Base-by-base conservation (phyloP, 1,140 invertebrate genomes). In the Ganaspis sp. region DNA sequence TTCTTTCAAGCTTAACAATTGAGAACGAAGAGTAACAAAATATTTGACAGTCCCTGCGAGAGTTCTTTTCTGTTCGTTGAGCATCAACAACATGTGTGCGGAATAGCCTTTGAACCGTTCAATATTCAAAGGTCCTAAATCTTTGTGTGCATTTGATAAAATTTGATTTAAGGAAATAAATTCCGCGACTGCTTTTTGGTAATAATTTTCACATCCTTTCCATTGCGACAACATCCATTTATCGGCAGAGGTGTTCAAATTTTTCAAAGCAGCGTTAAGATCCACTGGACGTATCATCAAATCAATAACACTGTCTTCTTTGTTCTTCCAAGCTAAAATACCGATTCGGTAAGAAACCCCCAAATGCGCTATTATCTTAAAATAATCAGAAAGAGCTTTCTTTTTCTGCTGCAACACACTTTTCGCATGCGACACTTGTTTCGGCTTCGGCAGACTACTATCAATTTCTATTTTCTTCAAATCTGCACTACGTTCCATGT, bases 21-120 rank as follows among this genome's bases (percentile, higher is more conserved):
- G 82, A 11, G 84, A 80, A 8, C 90, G 84, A 2, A 93, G 79
- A 15, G 85, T 76, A 3, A 89, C 82, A 2, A 92, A 88, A 4
- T 87, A 64, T 40, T 90, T 80, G 19, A 91, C 89, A 1, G 87
- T 83, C 0, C 84, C 80, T 0, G 83, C 76, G 0, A 93, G 74
- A 0, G 82, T 81, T 72, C 81, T 84, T 1, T 92, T 91, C 78
- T 93, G 92, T 49, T 88, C 85, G 21, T 93, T 90, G 5, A 92
- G 91, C 72, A 95, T 83, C 0, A 96, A 79, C 82, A 95, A 91
- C 11, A 96, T 83, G 80, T 96, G 94, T 70, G 93, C 92, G 0
- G 94, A 92, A 86, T 95, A 97, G 53, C 98, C 98, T 90, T 94
- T 94, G 80, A 96, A 96, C 72, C 97, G 92, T 74, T 98, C 96